Evolutionary conservation across 2,797 vertebrate genomes (phyloP), one percentile per base, ranked within the genome.

Genomic region (Strix occidentalis): DNA sequence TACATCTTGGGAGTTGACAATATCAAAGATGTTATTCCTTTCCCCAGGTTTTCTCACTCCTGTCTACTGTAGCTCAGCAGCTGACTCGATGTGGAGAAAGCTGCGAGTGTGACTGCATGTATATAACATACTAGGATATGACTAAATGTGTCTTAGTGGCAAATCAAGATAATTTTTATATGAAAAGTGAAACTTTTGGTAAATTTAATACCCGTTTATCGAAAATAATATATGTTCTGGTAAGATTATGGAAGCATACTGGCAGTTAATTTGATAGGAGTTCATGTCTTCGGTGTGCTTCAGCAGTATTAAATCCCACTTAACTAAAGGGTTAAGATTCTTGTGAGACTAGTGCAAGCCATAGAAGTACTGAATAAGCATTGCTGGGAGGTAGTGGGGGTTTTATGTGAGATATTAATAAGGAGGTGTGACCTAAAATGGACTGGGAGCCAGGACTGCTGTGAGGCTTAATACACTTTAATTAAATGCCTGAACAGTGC

Each of bases 1-100:
- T 99, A 98, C 97, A 96, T 99, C 96, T 96, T 99, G 68, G 99
- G 99, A 95, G 98, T 99, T 31, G 98, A 99, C 89, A 99, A 99
- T 96, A 99, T 99, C 97, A 99, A 99, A 97, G 99, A 99, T 91
- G 99, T 99, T 43, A 99, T 99, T 97, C 99, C 99, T 45, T 99
- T 99, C 95, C 99, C 99, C 12, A 98, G 99, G 91, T 99, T 98
- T 98, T 97, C 99, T 84, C 98, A 98, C 96, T 99, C 99, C 2
- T 99, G 99, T 95, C 95, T 98, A 95, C 96, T 99, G 41, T 99
- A 97, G 98, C 94, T 84, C 53, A 58, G 33, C 53, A 46, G 37
- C 21, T 84, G 24, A 18, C 60, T 72, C 71, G 15, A 16, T 0
- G 0, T 23, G 51, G 68, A 63, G 48, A 35, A 58, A 66, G 16